These are phyloP conservation scores for Pterostichus niger DNA, from an alignment of 2,888 invertebrate genomes.

Conservation along the genomic window DNA sequence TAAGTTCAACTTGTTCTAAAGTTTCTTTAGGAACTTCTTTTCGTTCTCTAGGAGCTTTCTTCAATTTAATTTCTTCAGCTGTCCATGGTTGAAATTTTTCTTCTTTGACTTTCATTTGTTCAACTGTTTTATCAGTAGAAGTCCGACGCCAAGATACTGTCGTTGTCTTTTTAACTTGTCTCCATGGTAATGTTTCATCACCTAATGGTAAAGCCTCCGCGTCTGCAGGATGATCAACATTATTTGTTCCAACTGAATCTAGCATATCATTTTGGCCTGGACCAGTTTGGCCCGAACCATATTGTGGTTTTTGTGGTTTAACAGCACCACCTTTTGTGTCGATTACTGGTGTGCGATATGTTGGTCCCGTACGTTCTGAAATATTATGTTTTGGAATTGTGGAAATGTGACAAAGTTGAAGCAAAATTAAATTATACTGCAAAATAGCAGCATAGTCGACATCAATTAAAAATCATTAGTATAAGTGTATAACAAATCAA, in stretches of 20 bases:
- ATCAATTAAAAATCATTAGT: too few species aligned
- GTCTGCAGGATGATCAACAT: constrained; percentile 73
- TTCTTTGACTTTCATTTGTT: constrained; percentile 75
- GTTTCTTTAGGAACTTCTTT: constrained; percentile 76
- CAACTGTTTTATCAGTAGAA: constrained; percentile 76
- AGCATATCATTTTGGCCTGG: constrained; percentile 73
- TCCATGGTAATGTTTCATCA: constrained; percentile 80
- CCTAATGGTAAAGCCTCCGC: constrained; percentile 78
- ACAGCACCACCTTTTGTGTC: constrained; percentile 74
- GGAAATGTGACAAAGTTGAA: constrained; percentile 15
- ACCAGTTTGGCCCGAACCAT: constrained; percentile 74
- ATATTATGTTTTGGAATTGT: constrained; percentile 68
- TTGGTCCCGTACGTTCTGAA: constrained; percentile 79
- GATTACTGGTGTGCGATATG: constrained; percentile 76
- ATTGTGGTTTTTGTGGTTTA: constrained; percentile 71
- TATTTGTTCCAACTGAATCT: constrained; percentile 72
- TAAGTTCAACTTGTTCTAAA: constrained; percentile 78
- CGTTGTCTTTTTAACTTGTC: constrained; percentile 70
- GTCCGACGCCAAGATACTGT: constrained; percentile 69
- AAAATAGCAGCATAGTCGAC: too few species aligned
- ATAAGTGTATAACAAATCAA: too few species aligned
- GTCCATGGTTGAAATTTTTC: constrained; percentile 80
- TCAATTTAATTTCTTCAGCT: constrained; percentile 82
- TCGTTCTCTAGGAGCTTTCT: constrained; percentile 76
- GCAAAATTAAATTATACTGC: neutral